These are phyloP conservation scores for Bombylius discolor DNA, from an alignment of 2,888 invertebrate species.

Conservation along the genomic window DNA sequence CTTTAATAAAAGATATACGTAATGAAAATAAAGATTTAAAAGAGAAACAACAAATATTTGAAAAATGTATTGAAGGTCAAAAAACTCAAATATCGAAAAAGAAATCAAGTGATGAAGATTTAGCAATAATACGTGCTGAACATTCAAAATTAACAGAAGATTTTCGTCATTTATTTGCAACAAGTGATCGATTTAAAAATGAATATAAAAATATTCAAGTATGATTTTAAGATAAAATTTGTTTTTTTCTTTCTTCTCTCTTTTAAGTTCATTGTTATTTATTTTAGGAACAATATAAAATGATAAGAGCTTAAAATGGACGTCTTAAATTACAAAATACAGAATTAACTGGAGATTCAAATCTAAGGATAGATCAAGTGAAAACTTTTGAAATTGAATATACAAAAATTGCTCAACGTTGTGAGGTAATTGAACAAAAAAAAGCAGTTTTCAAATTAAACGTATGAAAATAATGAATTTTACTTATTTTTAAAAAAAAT, in stretches of 20 bases:
- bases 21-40: slow-evolving; percentile 60
- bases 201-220: slow-evolving; percentile 55
- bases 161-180: slow-evolving; percentile 72
- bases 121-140: slow-evolving; percentile 70
- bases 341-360: slow-evolving; percentile 74
- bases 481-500: slow-evolving; percentile 4
- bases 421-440: slow-evolving; percentile 44
- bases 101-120: slow-evolving; percentile 61
- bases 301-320: slow-evolving; percentile 65
- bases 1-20: slow-evolving; percentile 60
- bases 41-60: slow-evolving; percentile 49
- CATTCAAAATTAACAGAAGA: slow-evolving; percentile 84
- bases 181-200: slow-evolving; percentile 66
- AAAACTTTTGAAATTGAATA: slow-evolving; percentile 65
- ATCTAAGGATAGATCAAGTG: slow-evolving; percentile 61
- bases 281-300: slow-evolving; percentile 53
- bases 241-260: too few relatives aligned
- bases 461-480: slow-evolving; percentile 9
- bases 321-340: slow-evolving; percentile 67
- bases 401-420: slow-evolving; percentile 70
- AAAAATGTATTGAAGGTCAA: slow-evolving; percentile 54
- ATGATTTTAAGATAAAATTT: neutral
- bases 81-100: slow-evolving; percentile 62
- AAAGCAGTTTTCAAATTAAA: neutral
- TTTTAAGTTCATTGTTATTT: neutral